phyloP scores from a whole-genome alignment of 2,888 invertebrate species.

The Chloroclysta siterata region DNA sequence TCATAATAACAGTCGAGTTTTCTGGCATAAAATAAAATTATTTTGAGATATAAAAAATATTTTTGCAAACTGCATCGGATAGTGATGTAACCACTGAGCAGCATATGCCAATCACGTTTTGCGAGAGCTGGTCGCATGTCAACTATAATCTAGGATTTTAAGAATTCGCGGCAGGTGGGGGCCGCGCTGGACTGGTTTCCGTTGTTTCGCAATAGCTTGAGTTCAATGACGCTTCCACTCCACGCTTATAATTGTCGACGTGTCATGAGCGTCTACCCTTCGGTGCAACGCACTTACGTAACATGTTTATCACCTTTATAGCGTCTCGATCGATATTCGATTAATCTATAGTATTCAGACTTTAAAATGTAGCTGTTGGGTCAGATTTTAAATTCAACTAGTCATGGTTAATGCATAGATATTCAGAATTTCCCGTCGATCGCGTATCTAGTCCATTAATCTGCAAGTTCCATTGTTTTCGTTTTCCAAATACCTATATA shows the following conservation, averaged over 20 bases:
- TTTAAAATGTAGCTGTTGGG: slow-evolving; percentile 22
- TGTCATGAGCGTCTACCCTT: slow-evolving; percentile 73
- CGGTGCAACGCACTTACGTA: slow-evolving; percentile 45
- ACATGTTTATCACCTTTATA: slow-evolving; percentile 1
- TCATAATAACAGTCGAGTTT: too few species aligned
- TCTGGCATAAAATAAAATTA: too few species aligned
- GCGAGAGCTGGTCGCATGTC: slow-evolving; percentile 71
- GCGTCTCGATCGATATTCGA: slow-evolving; percentile 5
- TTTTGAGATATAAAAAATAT: slow-evolving; percentile 22
- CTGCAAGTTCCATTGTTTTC: slow-evolving; percentile 39
- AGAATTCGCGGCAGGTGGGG: slow-evolving; percentile 82
- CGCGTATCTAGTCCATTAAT: slow-evolving; percentile 38
- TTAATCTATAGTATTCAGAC: slow-evolving; percentile 5
- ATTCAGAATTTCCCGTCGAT: slow-evolving; percentile 20
- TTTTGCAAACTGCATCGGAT: slow-evolving; percentile 50
- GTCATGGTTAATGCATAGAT: slow-evolving; percentile 35
- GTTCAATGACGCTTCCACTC: slow-evolving; percentile 83
- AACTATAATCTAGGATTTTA: slow-evolving; percentile 83
- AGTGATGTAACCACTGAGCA: slow-evolving; percentile 68
- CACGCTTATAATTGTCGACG: slow-evolving; percentile 75
- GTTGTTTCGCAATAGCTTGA: slow-evolving; percentile 83
- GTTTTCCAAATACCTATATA: slow-evolving; percentile 20
- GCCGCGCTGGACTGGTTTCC: slow-evolving; percentile 78
- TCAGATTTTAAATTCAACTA: slow-evolving; percentile 14
- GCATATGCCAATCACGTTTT: slow-evolving; percentile 71